Evolutionary conservation across 1,140 invertebrate species (phyloP).

Genomic region (Saccostrea cuccullata): DNA sequence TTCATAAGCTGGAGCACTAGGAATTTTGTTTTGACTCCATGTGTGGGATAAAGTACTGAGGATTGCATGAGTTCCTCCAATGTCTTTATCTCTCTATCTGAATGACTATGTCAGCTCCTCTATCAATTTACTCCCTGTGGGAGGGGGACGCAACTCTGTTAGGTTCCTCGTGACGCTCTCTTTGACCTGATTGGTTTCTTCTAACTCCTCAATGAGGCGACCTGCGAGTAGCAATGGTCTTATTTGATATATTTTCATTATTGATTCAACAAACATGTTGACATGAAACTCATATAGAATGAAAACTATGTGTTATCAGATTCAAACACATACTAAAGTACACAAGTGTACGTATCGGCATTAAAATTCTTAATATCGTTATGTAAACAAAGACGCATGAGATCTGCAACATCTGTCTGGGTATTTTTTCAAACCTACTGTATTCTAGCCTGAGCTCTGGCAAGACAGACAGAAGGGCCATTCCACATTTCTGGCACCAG

Average conservation of each 20-base stretch:
- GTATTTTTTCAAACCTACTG: slow-evolving; percentile 26
- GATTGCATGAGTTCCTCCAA: no score
- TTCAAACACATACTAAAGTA: no score
- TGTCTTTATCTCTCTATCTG: neutral
- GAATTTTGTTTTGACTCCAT: neutral
- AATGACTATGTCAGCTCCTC: neutral
- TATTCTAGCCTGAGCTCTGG: slow-evolving; percentile 49
- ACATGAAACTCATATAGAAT: no score
- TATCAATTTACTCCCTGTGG: neutral
- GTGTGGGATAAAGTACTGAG: neutral
- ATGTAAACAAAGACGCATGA: no score
- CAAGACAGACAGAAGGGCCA: slow-evolving; percentile 19
- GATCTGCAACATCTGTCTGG: no score
- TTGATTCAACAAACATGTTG: no score
- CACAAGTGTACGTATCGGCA: no score
- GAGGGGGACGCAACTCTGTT: neutral
- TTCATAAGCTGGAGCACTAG: no score
- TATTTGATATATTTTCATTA: no score
- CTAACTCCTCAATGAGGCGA: neutral
- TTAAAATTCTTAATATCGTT: no score
- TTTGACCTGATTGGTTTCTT: slow-evolving; percentile 12
- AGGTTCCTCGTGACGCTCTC: neutral
- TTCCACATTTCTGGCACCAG: slow-evolving; percentile 50
- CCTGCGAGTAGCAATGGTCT: neutral
- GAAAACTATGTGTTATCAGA: no score